Evolutionary conservation across 2,113 vertebrate species (phyloP).

Genomic region (Sus scrofa): DNA sequence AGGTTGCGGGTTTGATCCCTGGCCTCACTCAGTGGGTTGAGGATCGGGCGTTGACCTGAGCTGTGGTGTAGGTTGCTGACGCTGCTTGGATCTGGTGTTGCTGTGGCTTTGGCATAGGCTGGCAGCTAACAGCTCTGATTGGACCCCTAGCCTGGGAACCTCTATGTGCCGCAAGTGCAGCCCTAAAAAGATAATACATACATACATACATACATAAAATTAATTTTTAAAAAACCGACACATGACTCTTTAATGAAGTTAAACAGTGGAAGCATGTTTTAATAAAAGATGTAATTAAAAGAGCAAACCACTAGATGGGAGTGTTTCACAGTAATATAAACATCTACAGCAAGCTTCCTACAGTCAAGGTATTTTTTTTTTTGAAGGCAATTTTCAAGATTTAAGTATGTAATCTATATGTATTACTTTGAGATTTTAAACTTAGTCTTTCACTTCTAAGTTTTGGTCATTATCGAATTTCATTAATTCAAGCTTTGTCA

Average conservation of each 20-base stretch:
- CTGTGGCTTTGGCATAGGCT: too few species aligned
- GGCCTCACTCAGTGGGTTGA: too few species aligned
- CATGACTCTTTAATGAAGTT: background rate
- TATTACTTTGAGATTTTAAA: background rate
- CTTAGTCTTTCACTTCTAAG: background rate
- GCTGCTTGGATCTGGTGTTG: too few species aligned
- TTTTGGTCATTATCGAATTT: background rate
- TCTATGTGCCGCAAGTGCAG: too few species aligned
- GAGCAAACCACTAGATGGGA: constrained; percentile 68
- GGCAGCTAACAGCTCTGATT: too few species aligned
- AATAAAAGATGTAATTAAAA: constrained; percentile 43
- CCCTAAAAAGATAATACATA: too few species aligned
- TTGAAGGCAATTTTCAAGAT: background rate
- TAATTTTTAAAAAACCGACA: background rate
- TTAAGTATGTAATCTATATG: background rate
- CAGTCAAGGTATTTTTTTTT: background rate
- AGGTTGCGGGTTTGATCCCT: too few species aligned
- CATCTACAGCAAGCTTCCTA: fast-evolving
- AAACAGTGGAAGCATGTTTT: background rate
- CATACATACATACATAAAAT: too few species aligned
- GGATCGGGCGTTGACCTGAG: too few species aligned
- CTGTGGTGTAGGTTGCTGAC: too few species aligned
- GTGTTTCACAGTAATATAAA: constrained; percentile 47
- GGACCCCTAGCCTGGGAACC: too few species aligned
- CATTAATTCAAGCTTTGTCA: background rate